Evolutionary conservation across 2,888 invertebrate genomes (phyloP).

Genomic region (Orthosia gracilis): DNA sequence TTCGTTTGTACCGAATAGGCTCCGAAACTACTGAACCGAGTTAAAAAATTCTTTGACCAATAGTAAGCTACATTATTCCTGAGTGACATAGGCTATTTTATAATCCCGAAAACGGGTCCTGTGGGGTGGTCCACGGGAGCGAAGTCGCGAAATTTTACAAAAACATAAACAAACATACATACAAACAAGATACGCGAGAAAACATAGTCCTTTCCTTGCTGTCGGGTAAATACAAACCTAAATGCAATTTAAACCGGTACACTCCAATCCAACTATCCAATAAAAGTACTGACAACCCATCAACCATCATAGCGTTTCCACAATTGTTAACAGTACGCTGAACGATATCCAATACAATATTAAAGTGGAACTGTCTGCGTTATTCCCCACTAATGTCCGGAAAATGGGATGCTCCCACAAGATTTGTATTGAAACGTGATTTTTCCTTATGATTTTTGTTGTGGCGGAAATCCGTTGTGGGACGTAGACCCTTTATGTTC

Average conservation of each 20-base stretch:
- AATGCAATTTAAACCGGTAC: not conserved
- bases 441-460: constrained; percentile 36
- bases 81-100: no score
- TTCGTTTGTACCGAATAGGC: no score
- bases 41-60: no score
- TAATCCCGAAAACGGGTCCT: no score
- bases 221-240: not conserved
- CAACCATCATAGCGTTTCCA: constrained; percentile 22
- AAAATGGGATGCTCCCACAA: constrained; percentile 42
- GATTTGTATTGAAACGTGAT: constrained; percentile 39
- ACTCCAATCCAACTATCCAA: not conserved
- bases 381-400: constrained; percentile 47
- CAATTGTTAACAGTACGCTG: constrained; percentile 42
- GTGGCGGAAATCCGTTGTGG: not conserved
- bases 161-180: no score
- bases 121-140: no score
- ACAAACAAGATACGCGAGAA: no score
- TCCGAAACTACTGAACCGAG: no score
- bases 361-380: constrained; percentile 21
- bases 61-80: no score
- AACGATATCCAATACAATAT: constrained; percentile 36
- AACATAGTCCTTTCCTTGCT: no score
- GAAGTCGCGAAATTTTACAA: no score
- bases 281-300: constrained; percentile 32
- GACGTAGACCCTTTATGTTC: no score